A percentile compares a stretch with the other conserved stretches of the same genome.
phyloP scores from a whole-genome alignment of 1,140 invertebrate genomes.

The Bombus confusus region DNA sequence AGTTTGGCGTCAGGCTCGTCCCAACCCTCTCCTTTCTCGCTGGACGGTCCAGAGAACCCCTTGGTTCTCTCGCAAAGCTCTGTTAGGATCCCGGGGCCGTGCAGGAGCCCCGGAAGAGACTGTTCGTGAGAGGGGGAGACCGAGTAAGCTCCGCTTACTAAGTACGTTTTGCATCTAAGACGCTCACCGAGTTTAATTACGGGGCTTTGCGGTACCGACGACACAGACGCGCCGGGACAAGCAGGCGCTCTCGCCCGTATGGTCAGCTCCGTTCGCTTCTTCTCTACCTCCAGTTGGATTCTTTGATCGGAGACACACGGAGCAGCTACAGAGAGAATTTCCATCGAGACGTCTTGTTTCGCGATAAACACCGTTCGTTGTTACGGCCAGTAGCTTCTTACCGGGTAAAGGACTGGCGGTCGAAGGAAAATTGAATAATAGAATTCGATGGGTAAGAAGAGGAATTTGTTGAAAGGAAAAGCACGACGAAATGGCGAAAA shows the following conservation, averaged over 20 bases:
- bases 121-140: slow-evolving; percentile 7
- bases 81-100: neutral
- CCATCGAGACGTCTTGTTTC: neutral
- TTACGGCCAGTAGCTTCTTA: neutral
- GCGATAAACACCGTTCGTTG: neutral
- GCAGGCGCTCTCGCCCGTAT: slow-evolving; percentile 12
- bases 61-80: slow-evolving; percentile 49
- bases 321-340: neutral
- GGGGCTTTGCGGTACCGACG: slow-evolving; percentile 69
- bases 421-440: neutral
- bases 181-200: slow-evolving; percentile 76
- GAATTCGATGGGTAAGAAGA: neutral
- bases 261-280: slow-evolving; percentile 38
- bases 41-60: slow-evolving; percentile 44
- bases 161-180: slow-evolving; percentile 77
- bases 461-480: neutral
- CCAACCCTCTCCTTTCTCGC: slow-evolving; percentile 43
- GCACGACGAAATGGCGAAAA: slow-evolving; percentile 17
- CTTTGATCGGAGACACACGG: neutral
- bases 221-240: slow-evolving; percentile 43
- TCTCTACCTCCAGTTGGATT: neutral
- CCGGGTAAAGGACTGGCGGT: neutral
- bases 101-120: slow-evolving; percentile 35
- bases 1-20: slow-evolving; percentile 10
- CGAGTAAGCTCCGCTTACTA: slow-evolving; percentile 64